Conservation (phyloP, 2,797 vertebrate species). For the Falco biarmicus region DNA sequence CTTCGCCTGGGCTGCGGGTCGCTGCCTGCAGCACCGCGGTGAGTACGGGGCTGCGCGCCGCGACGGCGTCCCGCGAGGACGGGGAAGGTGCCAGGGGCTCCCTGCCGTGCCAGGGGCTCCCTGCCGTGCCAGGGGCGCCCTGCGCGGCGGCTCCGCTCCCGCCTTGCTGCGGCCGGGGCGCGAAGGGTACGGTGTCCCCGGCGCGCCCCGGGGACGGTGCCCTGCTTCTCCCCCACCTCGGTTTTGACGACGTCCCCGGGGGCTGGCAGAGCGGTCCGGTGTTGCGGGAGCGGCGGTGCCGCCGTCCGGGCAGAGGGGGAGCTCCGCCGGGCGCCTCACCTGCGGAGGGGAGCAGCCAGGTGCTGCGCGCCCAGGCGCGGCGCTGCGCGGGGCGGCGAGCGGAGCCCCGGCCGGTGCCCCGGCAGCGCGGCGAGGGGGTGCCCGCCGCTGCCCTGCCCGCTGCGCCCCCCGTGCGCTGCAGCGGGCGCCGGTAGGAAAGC, state of each 20-base stretch:
- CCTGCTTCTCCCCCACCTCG: neutral
- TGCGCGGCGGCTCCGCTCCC: neutral
- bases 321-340: neutral
- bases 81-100: too few relatives aligned
- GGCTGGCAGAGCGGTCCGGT: neutral
- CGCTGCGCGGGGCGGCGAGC: neutral
- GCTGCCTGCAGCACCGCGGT: constrained; percentile 27
- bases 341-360: neutral
- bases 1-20: neutral
- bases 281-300: neutral
- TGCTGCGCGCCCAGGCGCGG: neutral
- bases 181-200: neutral
- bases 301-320: neutral
- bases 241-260: neutral
- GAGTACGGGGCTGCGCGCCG: constrained; percentile 19
- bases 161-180: neutral
- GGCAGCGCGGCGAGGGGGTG: neutral
- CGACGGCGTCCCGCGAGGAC: neutral
- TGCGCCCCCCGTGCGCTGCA: neutral
- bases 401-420: neutral
- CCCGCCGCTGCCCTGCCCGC: neutral
- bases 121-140: neutral
- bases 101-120: neutral
- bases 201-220: neutral
- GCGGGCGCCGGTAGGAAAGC: constrained; percentile 8